Evolutionary conservation across 1,140 invertebrate genomes (phyloP), one percentile per base, ranked within the genome.

Genomic region (Tyrophagus putrescentiae): DNA sequence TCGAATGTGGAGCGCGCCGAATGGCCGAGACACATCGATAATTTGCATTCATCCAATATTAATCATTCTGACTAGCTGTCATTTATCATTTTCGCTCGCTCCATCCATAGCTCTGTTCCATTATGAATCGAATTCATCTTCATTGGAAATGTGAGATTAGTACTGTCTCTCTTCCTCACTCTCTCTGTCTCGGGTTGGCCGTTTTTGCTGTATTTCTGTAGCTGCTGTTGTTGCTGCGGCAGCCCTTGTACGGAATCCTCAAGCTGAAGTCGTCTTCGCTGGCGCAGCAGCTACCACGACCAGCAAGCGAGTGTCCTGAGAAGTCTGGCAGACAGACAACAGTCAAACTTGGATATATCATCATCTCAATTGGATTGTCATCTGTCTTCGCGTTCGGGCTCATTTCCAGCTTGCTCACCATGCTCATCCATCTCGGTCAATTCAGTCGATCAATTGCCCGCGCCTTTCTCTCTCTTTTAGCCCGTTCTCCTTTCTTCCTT

Each of bases 1-100:
- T 13, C 21, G 36, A 13, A 13, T 48, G 45, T 48, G 21, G 7
- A 18, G 45, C 45, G 23, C 21, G 31, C 45, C 23, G 23, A 27
- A 53, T 5, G 23, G 23, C 7, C 4, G 23, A 7, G 23, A 53
- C 7, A 53, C 28, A 31, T 27, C 13, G 52, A 54, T 54, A 54
- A 54, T 54, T 54, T 54, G 52, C 52, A 54, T 54, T 31, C 52
- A 54, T 27, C 13, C 11, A 54, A 54, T 54, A 54, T 54, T 54
- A 54, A 54, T 54, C 52, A 54, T 54, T 54, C 25, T 54, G 52
- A 54, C 27, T 28, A 23, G 13, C 13, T 13, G 25, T 54, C 52
- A 54, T 54, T 54, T 54, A 54, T 54, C 52, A 54, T 54, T 54
- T 54, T 54, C 25, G 4, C 25, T 32, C 27, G 3, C 27, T 3